phyloP scores from a whole-genome alignment of 2,113 vertebrate species.

The Macheiramphus alcinus region DNA sequence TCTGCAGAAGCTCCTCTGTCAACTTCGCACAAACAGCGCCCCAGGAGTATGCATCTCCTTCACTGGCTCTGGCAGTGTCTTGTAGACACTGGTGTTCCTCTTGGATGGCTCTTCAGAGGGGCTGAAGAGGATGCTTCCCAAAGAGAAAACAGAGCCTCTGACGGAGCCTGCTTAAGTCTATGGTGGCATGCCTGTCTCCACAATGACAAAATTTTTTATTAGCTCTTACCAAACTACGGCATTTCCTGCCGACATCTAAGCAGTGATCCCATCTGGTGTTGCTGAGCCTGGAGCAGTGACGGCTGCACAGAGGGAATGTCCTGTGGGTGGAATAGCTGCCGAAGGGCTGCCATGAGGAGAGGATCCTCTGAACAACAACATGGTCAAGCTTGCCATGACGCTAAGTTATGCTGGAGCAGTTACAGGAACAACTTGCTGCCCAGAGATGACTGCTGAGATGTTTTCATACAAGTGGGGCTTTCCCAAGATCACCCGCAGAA shows the following conservation, averaged over 20 bases:
- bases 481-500: neutral
- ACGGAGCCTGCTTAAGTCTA: rapidly evolving
- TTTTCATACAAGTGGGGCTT: neutral
- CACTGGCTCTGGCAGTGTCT: neutral
- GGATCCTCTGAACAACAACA: neutral
- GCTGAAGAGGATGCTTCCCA: neutral
- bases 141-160: neutral
- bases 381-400: rapidly evolving
- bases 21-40: neutral
- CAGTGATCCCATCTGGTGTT: rapidly evolving
- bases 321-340: neutral
- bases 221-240: neutral
- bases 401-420: neutral
- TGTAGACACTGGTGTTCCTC: neutral
- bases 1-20: neutral
- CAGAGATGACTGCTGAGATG: neutral
- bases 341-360: neutral
- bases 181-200: neutral
- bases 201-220: neutral
- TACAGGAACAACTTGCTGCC: neutral
- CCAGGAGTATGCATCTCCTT: neutral
- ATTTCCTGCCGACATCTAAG: neutral
- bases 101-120: neutral
- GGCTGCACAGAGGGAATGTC: neutral
- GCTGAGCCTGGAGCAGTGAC: neutral